Evolutionary conservation across 2,888 invertebrate species (phyloP).

Genomic region (Orthonychiurus folsomi): DNA sequence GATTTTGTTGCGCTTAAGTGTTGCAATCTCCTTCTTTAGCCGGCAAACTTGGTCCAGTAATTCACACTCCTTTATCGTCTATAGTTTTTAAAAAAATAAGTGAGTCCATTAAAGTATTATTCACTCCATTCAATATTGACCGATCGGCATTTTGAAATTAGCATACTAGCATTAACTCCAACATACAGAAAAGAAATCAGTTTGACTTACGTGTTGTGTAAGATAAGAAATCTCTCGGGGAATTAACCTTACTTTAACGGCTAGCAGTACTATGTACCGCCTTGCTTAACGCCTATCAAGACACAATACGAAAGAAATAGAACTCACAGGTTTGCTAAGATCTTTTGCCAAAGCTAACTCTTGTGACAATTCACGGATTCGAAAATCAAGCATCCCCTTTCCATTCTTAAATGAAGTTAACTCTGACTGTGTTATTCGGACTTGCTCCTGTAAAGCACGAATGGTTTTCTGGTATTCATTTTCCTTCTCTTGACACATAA

Average conservation of each 20-base stretch:
- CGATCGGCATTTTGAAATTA: too few relatives aligned
- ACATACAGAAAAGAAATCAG: too few relatives aligned
- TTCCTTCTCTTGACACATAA: slow-evolving; percentile 27
- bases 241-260: neutral
- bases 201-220: neutral
- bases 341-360: slow-evolving; percentile 22
- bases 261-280: neutral
- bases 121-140: too few relatives aligned
- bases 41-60: slow-evolving; percentile 20
- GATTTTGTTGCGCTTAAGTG: too few relatives aligned
- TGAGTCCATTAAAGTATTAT: too few relatives aligned
- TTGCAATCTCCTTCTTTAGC: slow-evolving; percentile 17
- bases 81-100: too few relatives aligned
- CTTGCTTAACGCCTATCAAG: too few relatives aligned
- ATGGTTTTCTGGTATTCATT: slow-evolving; percentile 33
- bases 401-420: neutral
- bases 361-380: slow-evolving; percentile 17
- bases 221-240: too few relatives aligned
- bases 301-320: too few relatives aligned
- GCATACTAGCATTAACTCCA: too few relatives aligned
- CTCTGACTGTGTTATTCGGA: slow-evolving; percentile 31
- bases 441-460: slow-evolving; percentile 29
- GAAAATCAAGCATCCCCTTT: slow-evolving; percentile 12
- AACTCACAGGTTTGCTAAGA: slow-evolving; percentile 29
- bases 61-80: slow-evolving; percentile 20